Evolutionary conservation across 2,888 invertebrate genomes (phyloP), one percentile per base, ranked within the genome.

Genomic region (Tipula unca): DNA sequence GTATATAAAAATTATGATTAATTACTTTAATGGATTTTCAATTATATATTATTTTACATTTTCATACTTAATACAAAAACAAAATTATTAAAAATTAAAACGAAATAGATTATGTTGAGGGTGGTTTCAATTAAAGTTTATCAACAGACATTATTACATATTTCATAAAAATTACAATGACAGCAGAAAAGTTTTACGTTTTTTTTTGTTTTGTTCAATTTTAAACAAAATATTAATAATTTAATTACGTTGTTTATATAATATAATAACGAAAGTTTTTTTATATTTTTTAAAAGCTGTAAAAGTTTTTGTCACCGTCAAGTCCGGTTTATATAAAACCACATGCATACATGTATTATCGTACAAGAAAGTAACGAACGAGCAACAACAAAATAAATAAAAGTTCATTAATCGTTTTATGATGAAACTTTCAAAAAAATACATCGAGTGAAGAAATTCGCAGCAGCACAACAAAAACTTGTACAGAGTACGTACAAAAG

Each of bases 1-100:
- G n/a, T n/a, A 10, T n/a, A 42, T 25, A 25, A 20, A 69, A 69
- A 69, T 69, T 69, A 69, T 69, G 69, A 69, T 69, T 69, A 69
- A 69, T 69, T 69, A 69, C 69, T 69, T 69, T 69, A 69, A 69
- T 69, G 69, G 69, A 69, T 69, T 25, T 69, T 69, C 69, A 69
- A 69, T 69, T 69, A 32, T 32, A 32, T n/a, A n/a, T n/a, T n/a
- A 48, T 48, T 48, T 48, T 17, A 48, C 17, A 48, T 48, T 48
- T 48, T 48, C 17, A 17, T 48, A 48, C 8, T 39, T 42, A 48
- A 48, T 17, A 48, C 4, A 48, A 48, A 32, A 48, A 48, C 3
- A 48, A 48, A 48, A 48, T 3, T 48, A 36, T 36, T 36, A 36
- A 36, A 36, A 36, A 36, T 48, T 48, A 48, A 69, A 69, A 69